Conservation (phyloP, 2,888 invertebrate genomes). For the Arge pagana region DNA sequence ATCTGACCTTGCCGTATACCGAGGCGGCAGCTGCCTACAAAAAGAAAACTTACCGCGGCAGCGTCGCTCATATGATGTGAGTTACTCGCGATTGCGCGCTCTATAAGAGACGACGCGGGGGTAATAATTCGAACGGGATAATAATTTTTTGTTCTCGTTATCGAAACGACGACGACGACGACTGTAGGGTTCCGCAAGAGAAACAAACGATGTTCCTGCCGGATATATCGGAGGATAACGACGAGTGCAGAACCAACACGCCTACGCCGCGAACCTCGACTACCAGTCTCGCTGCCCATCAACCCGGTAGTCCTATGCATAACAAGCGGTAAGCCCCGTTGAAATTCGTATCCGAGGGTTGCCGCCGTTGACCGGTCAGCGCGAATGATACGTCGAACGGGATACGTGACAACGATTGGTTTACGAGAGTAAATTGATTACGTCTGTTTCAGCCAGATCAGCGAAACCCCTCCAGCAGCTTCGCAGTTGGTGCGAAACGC, state of each 20-base stretch:
- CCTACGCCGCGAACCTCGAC: slow-evolving; percentile 46
- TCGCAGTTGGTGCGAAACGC: slow-evolving; percentile 43
- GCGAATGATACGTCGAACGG: not conserved
- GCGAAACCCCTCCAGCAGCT: slow-evolving; percentile 46
- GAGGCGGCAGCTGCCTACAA: slow-evolving; percentile 63
- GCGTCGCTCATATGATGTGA: slow-evolving; percentile 64
- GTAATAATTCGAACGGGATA: too few species aligned
- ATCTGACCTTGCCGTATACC: slow-evolving; percentile 62
- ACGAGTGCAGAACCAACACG: slow-evolving; percentile 42
- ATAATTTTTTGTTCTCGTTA: too few species aligned
- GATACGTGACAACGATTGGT: not conserved
- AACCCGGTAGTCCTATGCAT: slow-evolving; percentile 41
- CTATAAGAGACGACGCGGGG: too few species aligned
- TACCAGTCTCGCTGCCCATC: slow-evolving; percentile 39
- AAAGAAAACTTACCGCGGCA: slow-evolving; percentile 63
- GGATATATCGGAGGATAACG: slow-evolving; percentile 61
- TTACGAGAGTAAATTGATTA: slow-evolving; percentile 47
- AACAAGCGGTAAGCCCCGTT: slow-evolving; percentile 47
- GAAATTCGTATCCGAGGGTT: slow-evolving; percentile 20
- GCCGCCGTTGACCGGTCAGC: not conserved
- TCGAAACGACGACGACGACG: too few species aligned
- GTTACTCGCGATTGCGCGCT: slow-evolving; percentile 29
- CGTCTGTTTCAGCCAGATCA: slow-evolving; percentile 57
- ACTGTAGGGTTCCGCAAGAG: slow-evolving; percentile 60
- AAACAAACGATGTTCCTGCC: slow-evolving; percentile 63